Base-by-base conservation (phyloP, 2,888 invertebrate species). In the Myopa testacea region DNA sequence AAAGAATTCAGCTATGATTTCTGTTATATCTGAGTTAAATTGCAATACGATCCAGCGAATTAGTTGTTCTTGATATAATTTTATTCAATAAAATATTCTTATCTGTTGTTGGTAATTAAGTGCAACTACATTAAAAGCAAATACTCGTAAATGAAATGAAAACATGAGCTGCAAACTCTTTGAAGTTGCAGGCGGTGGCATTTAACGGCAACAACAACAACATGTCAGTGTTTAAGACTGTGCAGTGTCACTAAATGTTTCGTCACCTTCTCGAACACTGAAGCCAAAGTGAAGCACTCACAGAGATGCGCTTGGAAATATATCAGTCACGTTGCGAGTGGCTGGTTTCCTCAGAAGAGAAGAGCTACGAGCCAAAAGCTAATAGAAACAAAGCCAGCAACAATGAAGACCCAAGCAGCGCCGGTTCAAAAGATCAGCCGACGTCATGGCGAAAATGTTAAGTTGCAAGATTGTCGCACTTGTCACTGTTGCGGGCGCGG, bases 401-500 rank as follows among this genome's bases (percentile, higher is more conserved):
- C 26, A n/a, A 52, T 2, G 52, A 52, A 70, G 55, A 70, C 52
- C 34, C 37, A 37, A 70, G 26, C 52, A 2, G 26, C 26, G 2
- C 1, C 26, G 26, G 26, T 26, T 26, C 26, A 34, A 55, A 55
- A 58, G 37, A 70, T 74, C 74, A 74, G 50, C 63, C 19, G 50
- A 4, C 37, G 34, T 26, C 65, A 50, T 16, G 34, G 8, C 8
- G 37, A 52, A 74, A 74, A 74, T 65, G 65, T 65, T 74, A n/a
- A 4, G 45, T 45, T 37, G 16, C 5, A 40, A 10, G 19, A 37
- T 58, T 34, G 12, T 34, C 55, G 12, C 16, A 55, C 16, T 34
- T 68, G n/a, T 16, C 2, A 0, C 19, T 4, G 0, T 26, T 8
- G 69, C 69, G 50, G 55, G 37, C 37, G 58, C 7, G 45, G 8